These are phyloP conservation scores for Sigmodon hispidus DNA, from an alignment of 2,113 vertebrate genomes.

Conservation along the genomic window DNA sequence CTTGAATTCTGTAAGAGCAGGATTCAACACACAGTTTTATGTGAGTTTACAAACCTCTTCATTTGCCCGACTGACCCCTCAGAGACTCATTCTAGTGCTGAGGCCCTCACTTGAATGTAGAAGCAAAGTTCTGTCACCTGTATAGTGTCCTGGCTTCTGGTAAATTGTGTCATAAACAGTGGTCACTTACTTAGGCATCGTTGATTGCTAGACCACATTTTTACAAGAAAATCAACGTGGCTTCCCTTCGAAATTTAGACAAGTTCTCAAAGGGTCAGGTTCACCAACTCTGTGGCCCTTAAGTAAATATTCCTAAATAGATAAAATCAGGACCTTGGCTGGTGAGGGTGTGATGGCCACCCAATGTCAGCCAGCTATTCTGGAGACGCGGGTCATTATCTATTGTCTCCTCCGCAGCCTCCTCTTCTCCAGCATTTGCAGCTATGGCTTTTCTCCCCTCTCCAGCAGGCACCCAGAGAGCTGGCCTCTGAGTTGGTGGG, in stretches of 20 bases:
- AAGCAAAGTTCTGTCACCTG: not conserved
- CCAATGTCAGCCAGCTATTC: not conserved
- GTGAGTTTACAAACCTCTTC: not conserved
- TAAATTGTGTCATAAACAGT: not conserved
- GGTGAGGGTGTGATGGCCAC: not conserved
- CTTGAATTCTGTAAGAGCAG: not conserved
- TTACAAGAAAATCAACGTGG: not conserved
- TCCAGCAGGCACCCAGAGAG: not conserved
- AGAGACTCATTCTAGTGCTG: not conserved
- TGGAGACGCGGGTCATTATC: not conserved
- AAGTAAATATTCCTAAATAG: not conserved
- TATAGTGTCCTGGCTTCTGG: not conserved
- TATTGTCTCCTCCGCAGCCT: not conserved
- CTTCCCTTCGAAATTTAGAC: constrained; percentile 6
- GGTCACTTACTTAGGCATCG: not conserved
- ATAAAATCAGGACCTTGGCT: not conserved
- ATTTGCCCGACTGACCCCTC: not conserved
- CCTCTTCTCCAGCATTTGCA: not conserved
- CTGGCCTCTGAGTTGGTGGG: accelerated
- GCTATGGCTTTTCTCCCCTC: not conserved
- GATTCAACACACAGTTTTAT: not conserved
- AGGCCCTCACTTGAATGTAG: not conserved
- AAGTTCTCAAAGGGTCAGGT: not conserved
- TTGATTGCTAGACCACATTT: not conserved
- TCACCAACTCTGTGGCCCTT: not conserved